Evolutionary conservation across 2,888 invertebrate species (phyloP), one percentile per base, ranked within the genome.

Genomic region (Lamproptera curius): DNA sequence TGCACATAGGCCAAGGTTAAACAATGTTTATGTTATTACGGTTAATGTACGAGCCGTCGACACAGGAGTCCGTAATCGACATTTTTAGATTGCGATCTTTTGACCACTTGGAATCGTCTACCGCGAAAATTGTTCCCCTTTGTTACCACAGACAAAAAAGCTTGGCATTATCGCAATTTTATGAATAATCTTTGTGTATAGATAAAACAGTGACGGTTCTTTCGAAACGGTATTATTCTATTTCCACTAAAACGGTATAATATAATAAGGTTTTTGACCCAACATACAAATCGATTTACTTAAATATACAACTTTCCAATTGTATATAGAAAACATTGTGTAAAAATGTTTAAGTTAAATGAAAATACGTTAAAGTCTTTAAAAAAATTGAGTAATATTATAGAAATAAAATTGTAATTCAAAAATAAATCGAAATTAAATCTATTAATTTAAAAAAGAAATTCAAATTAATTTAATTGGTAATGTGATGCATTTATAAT

Each of bases 1-100:
- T 52, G 46, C 46, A 43, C 45, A 34, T 10, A 20, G 34, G 38
- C 26, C 48, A 49, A 43, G 48, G 48, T 49, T 38, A 39, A 42
- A 38, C 5, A 38, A 17, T 48, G 17, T 42, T 48, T 39, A 48
- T 43, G 34, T 40, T 39, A 43, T 43, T 43, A 42, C 17, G 37
- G 11, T 31, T 38, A 41, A 11, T 20, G 31, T 47, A 14, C 10
- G 36, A 15, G 17, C 33, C 34, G 33, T 42, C 38, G 34, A 48
- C 40, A 35, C 8, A 15, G 16, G 23, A 31, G 20, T 15, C 16
- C 15, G 35, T 40, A 31, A 31, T 3, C 31, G n/a, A 13, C 11
- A 9, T 33, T 26, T 39, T 40, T 46, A 35, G 40, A 40, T 40
- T 14, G 28, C 35, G 17, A 46, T 46, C 40, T 35, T 2, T 46